Evolutionary conservation across 2,797 vertebrate species (phyloP), one percentile per base, ranked within the genome.

Genomic region (Mastacembelus armatus): DNA sequence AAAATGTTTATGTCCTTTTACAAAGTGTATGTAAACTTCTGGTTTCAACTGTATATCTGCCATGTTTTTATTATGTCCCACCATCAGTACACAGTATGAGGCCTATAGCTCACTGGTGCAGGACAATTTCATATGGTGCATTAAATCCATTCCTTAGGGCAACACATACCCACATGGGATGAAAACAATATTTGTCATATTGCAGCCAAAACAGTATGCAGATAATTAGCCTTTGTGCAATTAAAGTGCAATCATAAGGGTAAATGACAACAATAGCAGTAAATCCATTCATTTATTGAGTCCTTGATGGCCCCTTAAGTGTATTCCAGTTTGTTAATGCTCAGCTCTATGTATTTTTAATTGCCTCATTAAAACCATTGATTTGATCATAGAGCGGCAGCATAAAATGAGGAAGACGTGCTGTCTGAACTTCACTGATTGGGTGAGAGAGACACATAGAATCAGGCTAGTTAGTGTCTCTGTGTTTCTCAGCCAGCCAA

Each of bases 361-460:
- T 85, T 87, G 81, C 64, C 69, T 81, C 80, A 81, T 90, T 89
- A 87, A 80, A 86, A 67, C 49, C 75, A 85, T 77, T 82, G 81
- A 86, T 85, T 88, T 80, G 80, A 85, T 85, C 78, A 71, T 74
- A 57, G 50, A 71, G 71, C 33, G 29, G 64, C 71, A 22, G 40
- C 48, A 66, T 78, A 78, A 80, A 84, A 79, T 66, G 19, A 56
- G 57, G 71, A 78, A 75, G 74, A 77, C 26, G 22, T 69, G 55
- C 50, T 48, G 66, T 78, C 58, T 76, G 62, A 83, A 52, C 62
- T 62, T 48, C 11, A 11, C 66, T 80, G 83, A 78, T 71, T 72
- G 60, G 75, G 74, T 54, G 27, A 65, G 44, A 15, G 29, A 21
- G 52, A 51, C 39, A 70, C 35, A 19, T 32, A 26, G 55, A 78